Percentiles rank a stretch among this genome's conserved stretches.
Evolutionary conservation across 2,888 invertebrate species (phyloP).

Genomic region (Cheiracanthium punctorium): DNA sequence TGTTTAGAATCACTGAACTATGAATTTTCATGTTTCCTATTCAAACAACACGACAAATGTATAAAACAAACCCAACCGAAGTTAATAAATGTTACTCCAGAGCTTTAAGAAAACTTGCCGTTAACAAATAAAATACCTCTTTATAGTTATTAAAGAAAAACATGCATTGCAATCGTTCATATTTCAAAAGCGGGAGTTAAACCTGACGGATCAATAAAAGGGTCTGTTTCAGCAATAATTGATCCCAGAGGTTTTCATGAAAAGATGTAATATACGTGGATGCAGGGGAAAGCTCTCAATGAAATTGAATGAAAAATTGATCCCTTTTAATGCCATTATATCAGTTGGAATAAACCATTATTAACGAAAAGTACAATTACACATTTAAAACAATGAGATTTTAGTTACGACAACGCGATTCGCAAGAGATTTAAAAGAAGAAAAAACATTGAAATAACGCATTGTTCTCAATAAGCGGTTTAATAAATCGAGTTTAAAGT

Average conservation of each 20-base stretch:
- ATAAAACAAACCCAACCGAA: background rate
- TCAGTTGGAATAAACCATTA: background rate
- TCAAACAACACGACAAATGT: background rate
- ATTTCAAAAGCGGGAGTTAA: background rate
- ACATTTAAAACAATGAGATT: too few species aligned
- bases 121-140: background rate
- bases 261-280: background rate
- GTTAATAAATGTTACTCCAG: background rate
- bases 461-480: too few species aligned
- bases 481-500: too few species aligned
- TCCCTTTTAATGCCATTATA: background rate
- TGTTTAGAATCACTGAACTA: too few species aligned
- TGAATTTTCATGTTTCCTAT: background rate
- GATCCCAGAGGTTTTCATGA: constrained; percentile 6
- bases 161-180: background rate
- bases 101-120: background rate
- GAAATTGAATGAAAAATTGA: constrained; percentile 9
- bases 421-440: too few species aligned
- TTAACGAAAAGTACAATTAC: background rate
- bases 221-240: background rate
- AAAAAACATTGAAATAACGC: too few species aligned
- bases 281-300: background rate
- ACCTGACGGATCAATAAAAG: background rate
- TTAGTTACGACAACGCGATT: too few species aligned
- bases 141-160: background rate